A percentile compares a stretch with the other conserved stretches of the same genome.
phyloP scores from a whole-genome alignment of 2,113 vertebrate genomes.

The Ursus arctos region DNA sequence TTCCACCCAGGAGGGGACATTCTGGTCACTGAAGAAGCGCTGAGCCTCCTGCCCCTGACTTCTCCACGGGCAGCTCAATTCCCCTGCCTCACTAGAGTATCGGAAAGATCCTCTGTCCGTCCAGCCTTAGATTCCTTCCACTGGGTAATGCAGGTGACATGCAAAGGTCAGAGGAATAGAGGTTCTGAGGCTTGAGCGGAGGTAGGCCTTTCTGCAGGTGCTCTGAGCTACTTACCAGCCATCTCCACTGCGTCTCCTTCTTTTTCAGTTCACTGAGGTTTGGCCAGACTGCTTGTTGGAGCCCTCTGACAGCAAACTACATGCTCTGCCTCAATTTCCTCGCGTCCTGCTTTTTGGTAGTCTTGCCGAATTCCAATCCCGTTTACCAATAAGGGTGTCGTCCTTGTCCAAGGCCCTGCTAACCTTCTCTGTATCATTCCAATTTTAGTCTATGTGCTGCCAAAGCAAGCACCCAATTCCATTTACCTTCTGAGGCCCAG shows the following conservation, averaged over 20 bases:
- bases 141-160: conserved; percentile 91
- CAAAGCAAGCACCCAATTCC: background rate
- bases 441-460: background rate
- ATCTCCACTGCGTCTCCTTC: rapidly evolving
- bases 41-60: background rate
- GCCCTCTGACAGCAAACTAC: conserved; percentile 86
- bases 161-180: conserved; percentile 90
- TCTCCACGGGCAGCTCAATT: background rate
- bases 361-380: conserved; percentile 89
- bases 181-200: conserved; percentile 88
- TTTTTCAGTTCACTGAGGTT: background rate
- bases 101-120: conserved; percentile 77
- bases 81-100: conserved; percentile 72
- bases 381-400: background rate
- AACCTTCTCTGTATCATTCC: background rate
- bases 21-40: background rate
- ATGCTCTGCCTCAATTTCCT: conserved; percentile 91
- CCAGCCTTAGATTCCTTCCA: conserved; percentile 88
- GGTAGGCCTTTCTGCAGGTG: conserved; percentile 85
- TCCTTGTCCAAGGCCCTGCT: background rate
- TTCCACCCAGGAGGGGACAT: background rate
- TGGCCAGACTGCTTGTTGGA: background rate
- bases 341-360: conserved; percentile 93
- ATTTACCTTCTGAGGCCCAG: conserved; percentile 86
- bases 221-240: background rate